phyloP scores from a whole-genome alignment of 2,797 vertebrate genomes.

The Rallus crepitans region DNA sequence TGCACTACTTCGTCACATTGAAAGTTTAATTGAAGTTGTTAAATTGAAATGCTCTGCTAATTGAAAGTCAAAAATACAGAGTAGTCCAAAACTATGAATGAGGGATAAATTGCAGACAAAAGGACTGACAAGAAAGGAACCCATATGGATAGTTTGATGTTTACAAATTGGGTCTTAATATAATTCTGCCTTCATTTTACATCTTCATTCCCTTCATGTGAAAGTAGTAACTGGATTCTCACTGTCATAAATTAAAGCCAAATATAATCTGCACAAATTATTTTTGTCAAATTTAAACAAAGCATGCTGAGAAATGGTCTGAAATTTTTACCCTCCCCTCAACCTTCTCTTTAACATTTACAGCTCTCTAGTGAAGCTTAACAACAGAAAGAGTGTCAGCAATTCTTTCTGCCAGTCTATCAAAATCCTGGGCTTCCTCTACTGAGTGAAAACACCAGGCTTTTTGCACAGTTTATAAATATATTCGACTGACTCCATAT shows the following conservation, averaged over 20 bases:
- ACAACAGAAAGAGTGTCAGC: not conserved
- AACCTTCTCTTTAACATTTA: slow-evolving; percentile 4
- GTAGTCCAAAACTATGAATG: not conserved
- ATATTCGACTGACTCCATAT: not conserved
- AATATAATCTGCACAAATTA: not conserved
- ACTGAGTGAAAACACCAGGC: not conserved
- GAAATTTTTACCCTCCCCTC: slow-evolving; percentile 7
- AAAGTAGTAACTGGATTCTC: not conserved
- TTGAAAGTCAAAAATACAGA: not conserved
- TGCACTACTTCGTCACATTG: not conserved
- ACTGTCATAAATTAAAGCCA: not conserved
- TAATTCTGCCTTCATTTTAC: not conserved
- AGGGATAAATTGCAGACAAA: not conserved
- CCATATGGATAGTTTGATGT: not conserved
- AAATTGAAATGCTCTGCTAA: not conserved
- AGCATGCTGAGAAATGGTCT: not conserved
- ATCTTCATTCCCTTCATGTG: not conserved
- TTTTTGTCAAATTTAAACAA: slow-evolving; percentile 14
- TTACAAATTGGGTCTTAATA: not conserved
- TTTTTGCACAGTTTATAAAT: slow-evolving; percentile 33
- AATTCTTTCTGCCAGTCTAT: not conserved
- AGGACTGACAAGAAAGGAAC: not conserved
- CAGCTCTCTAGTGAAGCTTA: not conserved
- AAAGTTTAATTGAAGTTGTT: not conserved
- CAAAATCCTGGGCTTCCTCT: not conserved